Conservation (phyloP, 2,888 invertebrate species). For the Drosophila pseudotakahashii region DNA sequence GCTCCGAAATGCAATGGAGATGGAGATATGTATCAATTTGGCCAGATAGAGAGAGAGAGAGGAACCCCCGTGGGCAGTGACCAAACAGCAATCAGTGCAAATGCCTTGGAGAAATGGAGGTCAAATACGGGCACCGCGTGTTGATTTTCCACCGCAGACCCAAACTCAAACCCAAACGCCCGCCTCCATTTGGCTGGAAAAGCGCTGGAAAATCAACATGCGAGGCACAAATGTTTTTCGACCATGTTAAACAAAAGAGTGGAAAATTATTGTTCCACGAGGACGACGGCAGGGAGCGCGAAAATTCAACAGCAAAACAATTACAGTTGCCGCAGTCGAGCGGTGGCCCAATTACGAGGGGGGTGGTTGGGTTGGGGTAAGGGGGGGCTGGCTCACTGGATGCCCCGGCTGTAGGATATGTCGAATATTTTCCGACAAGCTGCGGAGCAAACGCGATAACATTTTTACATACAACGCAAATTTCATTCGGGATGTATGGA, state of each 20-base stretch:
- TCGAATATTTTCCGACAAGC: constrained; percentile 68
- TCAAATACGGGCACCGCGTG: constrained; percentile 51
- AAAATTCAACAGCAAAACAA: constrained; percentile 71
- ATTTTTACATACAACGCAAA: constrained; percentile 75
- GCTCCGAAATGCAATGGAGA: neutral
- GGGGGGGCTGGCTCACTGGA: constrained; percentile 9
- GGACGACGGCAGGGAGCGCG: constrained; percentile 19
- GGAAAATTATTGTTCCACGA: constrained; percentile 49
- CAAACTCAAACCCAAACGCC: neutral
- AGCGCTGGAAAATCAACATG: constrained; percentile 50
- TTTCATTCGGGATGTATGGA: constrained; percentile 33
- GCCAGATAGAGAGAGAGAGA: constrained; percentile 10
- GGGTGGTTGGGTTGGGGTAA: neutral
- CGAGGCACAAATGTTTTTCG: constrained; percentile 51
- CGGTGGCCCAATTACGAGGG: constrained; percentile 69
- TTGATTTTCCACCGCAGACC: constrained; percentile 18
- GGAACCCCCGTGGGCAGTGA: constrained; percentile 31
- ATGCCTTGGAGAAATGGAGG: constrained; percentile 57
- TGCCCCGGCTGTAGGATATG: constrained; percentile 52
- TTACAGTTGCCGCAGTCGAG: constrained; percentile 58
- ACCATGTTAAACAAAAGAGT: constrained; percentile 55
- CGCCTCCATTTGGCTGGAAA: constrained; percentile 20
- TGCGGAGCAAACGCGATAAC: constrained; percentile 71
- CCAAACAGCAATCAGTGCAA: constrained; percentile 61
- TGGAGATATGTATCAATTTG: constrained; percentile 12